These are phyloP conservation scores for Jordanella pulchra DNA, from an alignment of 2,797 vertebrate species.

Conservation along the genomic window DNA sequence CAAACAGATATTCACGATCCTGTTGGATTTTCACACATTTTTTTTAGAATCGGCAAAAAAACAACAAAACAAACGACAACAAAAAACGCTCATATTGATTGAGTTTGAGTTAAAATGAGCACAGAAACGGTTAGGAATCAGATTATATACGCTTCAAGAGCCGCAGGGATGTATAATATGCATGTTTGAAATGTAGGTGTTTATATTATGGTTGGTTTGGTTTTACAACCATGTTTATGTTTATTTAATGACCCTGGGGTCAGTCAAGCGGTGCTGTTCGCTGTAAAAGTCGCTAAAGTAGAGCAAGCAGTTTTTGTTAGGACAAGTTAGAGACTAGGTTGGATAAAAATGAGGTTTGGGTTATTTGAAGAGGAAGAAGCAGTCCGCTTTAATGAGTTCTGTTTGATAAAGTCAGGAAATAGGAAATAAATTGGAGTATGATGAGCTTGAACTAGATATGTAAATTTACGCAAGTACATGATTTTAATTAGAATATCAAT, in stretches of 20 bases:
- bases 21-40: neutral
- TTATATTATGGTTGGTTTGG: neutral
- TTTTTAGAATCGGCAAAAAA: neutral
- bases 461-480: neutral
- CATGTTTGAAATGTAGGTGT: neutral
- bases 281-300: neutral
- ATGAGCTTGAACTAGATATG: neutral
- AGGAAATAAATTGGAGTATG: too few relatives aligned
- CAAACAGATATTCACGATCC: conserved; percentile 4
- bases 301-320: neutral
- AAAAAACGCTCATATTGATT: neutral
- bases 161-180: neutral
- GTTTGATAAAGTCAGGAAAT: neutral
- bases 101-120: neutral
- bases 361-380: neutral
- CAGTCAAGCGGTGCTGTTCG: neutral
- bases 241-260: neutral
- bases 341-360: neutral
- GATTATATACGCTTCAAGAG: too few relatives aligned
- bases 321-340: neutral
- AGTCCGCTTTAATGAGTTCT: neutral
- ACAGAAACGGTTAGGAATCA: neutral
- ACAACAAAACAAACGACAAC: too few relatives aligned
- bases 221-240: neutral
- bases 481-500: neutral